Conservation (phyloP, 1,140 invertebrate genomes). For the Eueides isabella region DNA sequence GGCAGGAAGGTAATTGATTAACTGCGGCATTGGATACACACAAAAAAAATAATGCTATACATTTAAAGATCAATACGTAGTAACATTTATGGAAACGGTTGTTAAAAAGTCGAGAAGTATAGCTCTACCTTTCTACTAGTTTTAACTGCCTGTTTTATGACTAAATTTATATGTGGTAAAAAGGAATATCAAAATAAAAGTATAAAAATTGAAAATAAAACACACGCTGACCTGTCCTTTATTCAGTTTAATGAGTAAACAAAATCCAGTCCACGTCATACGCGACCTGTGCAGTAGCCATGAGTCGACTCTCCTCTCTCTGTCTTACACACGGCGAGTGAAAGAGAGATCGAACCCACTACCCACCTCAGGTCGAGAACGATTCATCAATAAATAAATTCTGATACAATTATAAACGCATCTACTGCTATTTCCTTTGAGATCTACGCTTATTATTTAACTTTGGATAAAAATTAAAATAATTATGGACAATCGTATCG, state of each 20-base stretch:
- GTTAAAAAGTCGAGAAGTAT: too few species aligned
- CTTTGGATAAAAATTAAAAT: conserved; percentile 80
- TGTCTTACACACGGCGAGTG: not conserved
- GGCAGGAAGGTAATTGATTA: too few species aligned
- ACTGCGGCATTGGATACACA: too few species aligned
- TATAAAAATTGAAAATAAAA: conserved; percentile 40
- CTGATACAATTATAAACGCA: conserved; percentile 64
- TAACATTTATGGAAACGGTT: too few species aligned
- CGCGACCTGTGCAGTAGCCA: conserved; percentile 59
- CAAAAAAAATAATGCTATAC: too few species aligned
- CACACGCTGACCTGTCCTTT: conserved; percentile 70
- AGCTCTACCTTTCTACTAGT: too few species aligned
- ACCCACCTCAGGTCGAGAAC: conserved; percentile 45
- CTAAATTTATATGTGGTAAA: too few species aligned
- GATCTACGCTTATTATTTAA: conserved; percentile 81
- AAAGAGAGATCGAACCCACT: not conserved
- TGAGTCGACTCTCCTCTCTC: conserved; percentile 29
- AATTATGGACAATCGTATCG: conserved; percentile 69
- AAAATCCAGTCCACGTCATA: conserved; percentile 67
- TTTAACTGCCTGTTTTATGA: too few species aligned
- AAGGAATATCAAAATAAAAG: not conserved
- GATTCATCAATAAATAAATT: conserved; percentile 78
- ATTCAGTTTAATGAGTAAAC: conserved; percentile 77
- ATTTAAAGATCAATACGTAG: too few species aligned
- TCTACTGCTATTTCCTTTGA: conserved; percentile 64